Evolutionary conservation across 2,113 vertebrate species (phyloP).

Genomic region (Dicaeum eximium): DNA sequence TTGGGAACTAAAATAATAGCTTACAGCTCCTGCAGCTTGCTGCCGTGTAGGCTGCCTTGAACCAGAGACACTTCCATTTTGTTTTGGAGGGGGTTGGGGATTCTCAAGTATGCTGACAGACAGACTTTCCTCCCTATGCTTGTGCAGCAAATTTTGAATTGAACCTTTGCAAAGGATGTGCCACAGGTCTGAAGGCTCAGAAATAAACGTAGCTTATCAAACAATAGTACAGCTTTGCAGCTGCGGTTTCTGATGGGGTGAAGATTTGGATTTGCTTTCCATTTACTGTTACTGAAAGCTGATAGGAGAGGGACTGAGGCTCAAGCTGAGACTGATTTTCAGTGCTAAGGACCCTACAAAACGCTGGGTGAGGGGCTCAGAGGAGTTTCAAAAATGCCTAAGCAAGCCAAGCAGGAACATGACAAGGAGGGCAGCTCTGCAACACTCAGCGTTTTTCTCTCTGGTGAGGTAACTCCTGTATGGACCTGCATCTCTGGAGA

Average conservation of each 20-base stretch:
- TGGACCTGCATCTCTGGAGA: background rate
- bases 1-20: slow-evolving; percentile 54
- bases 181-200: background rate
- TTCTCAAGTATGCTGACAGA: background rate
- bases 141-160: background rate
- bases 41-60: slow-evolving; percentile 40
- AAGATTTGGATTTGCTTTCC: background rate
- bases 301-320: background rate
- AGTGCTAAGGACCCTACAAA: background rate
- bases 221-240: background rate
- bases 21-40: slow-evolving; percentile 29
- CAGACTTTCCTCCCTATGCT: background rate
- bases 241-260: background rate
- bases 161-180: background rate
- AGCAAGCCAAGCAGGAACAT: background rate
- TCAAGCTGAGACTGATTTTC: background rate
- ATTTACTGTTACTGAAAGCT: background rate
- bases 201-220: background rate
- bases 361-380: background rate
- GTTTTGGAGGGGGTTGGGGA: background rate
- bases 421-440: background rate
- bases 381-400: background rate
- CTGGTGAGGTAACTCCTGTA: background rate
- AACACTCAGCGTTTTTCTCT: background rate
- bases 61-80: slow-evolving; percentile 12